Percentiles rank a stretch among this genome's conserved stretches.
These are phyloP conservation scores for Aurelia aurita DNA, from an alignment of 30 jellyfish, hydroid and myxozoan species.

Conservation along the genomic window DNA sequence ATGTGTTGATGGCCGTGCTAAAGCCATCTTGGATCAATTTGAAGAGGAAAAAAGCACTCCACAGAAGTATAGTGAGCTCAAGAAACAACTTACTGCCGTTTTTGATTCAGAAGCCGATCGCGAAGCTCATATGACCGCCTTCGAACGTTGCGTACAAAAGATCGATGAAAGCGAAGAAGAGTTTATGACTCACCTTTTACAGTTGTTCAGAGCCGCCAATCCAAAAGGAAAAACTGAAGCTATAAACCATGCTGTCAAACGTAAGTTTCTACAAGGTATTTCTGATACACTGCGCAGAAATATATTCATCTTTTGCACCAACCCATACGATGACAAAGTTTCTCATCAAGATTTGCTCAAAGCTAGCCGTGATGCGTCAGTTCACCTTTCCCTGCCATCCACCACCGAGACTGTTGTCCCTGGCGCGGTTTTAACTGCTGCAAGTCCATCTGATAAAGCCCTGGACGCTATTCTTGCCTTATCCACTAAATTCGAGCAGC, in stretches of 20 bases:
- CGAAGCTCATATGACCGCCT: constrained; percentile 39
- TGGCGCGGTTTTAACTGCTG: constrained; percentile 14
- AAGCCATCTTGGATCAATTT: constrained; percentile 46
- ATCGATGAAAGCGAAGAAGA: constrained; percentile 50
- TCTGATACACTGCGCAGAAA: constrained; percentile 13
- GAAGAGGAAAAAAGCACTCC: constrained; percentile 22
- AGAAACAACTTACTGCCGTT: constrained; percentile 15
- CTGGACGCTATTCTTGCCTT: neutral
- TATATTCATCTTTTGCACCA: constrained; percentile 31
- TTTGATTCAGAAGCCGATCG: constrained; percentile 49
- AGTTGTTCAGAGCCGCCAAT: constrained; percentile 16
- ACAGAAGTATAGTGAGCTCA: constrained; percentile 29
- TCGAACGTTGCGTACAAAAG: constrained; percentile 15
- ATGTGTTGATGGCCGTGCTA: constrained; percentile 48
- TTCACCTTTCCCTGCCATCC: constrained; percentile 41
- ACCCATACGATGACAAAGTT: constrained; percentile 11
- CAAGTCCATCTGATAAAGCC: neutral
- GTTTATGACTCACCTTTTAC: constrained; percentile 38
- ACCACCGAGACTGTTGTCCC: constrained; percentile 8
- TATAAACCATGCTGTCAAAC: constrained; percentile 13
- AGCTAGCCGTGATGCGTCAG: constrained; percentile 38
- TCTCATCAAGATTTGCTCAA: constrained; percentile 28
- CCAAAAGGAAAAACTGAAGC: constrained; percentile 23
- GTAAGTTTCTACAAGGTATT: constrained; percentile 30
- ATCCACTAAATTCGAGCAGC: constrained; percentile 21